Evolutionary conservation across 2,797 vertebrate species (phyloP), one percentile per base, ranked within the genome.

Genomic region (Nyctalus aviator): DNA sequence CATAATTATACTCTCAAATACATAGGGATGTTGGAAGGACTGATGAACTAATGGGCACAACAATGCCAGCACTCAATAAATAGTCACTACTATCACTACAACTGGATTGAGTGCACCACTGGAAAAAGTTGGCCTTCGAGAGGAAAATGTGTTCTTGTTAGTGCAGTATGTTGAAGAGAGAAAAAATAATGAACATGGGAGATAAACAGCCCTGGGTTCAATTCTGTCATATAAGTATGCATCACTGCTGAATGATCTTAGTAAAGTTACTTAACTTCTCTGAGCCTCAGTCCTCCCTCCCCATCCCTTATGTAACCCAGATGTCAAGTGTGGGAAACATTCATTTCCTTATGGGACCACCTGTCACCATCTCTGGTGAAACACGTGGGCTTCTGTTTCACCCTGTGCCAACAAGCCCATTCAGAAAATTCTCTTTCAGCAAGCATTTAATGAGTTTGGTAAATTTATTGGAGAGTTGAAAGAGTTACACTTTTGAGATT

Each of bases 391-490:
- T 84, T 89, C 71, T 59, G 23, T 78, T 78, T 95, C 59, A 68
- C 41, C 21, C 53, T 27, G 0, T 23, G 32, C 62, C 53, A 72
- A 27, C 27, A 66, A 46, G 41, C 32, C 35, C 41, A 35, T 83
- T 78, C 18, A 77, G 53, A 82, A 86, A 86, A 87, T 66, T 50
- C n/a, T 87, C 64, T 64, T 87, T 84, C 18, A 21, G 53, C 82
- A 91, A 91, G 72, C 7, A 20, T 72, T 90, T 83, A 46, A 68
- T 73, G 73, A 88, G 8, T 30, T 89, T 35, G 71, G 30, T 50
- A 17, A 13, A 72, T 79, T 81, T 93, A 77, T 59, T 82, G 3
- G 41, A 12, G 11, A 89, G n/a, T 53, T 78, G 53, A 72, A 83
- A 83, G 89, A 78, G 37, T 23, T 82, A 62, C 6, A 64, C 66